Evolutionary conservation across 2,113 vertebrate species (phyloP).

Genomic region (Pavo muticus): DNA sequence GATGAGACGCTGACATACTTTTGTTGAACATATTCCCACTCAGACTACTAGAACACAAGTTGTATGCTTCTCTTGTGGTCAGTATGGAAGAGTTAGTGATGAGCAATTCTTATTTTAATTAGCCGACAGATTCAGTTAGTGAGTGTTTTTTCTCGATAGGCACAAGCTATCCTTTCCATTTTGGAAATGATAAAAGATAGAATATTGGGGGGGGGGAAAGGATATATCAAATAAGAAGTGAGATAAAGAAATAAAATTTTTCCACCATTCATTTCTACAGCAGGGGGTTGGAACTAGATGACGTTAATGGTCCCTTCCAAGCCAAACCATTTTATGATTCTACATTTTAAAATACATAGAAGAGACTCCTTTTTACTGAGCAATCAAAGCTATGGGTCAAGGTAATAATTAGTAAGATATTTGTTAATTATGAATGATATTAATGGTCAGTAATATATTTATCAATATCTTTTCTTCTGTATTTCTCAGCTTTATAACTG

Average conservation of each 20-base stretch:
- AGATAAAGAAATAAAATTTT: not conserved
- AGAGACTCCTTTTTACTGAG: not conserved
- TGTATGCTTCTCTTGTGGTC: not conserved
- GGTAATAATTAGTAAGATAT: not conserved
- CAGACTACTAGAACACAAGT: not conserved
- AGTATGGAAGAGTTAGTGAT: not conserved
- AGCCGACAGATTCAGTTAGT: not conserved
- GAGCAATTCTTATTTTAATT: constrained; percentile 8
- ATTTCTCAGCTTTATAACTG: not conserved
- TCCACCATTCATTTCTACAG: not conserved
- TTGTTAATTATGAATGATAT: not conserved
- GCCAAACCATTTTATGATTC: no score
- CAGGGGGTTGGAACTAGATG: no score
- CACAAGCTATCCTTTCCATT: not conserved
- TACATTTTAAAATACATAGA: not conserved
- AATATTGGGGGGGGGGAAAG: not conserved
- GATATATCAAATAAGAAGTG: not conserved
- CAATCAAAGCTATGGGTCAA: not conserved
- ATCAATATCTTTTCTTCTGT: not conserved
- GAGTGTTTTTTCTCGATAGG: not conserved
- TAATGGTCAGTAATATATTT: not conserved
- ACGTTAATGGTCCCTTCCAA: no score
- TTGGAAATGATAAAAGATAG: not conserved
- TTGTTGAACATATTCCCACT: not conserved
- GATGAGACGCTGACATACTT: not conserved